Evolutionary conservation across 2,797 vertebrate species (phyloP).

Genomic region (Hipposideros larvatus): DNA sequence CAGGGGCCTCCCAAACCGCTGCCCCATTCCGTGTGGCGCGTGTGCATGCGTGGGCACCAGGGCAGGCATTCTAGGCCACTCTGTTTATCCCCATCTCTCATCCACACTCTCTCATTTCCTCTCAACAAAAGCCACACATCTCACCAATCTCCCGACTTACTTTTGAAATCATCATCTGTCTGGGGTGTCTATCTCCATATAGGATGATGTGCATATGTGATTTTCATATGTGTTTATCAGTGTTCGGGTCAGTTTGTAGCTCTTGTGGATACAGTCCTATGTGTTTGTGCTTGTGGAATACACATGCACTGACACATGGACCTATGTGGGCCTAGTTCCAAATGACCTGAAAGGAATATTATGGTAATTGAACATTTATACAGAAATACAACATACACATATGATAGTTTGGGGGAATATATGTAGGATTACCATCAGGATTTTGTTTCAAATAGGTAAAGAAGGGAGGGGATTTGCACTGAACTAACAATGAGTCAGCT

Average conservation of each 20-base stretch:
- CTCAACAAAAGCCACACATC: background rate
- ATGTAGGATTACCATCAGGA: background rate
- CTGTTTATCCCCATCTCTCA: background rate
- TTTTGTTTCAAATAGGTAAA: background rate
- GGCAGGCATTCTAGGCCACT: background rate
- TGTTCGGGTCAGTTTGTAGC: background rate
- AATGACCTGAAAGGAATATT: constrained; percentile 15
- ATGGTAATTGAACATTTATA: background rate
- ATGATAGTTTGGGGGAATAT: background rate
- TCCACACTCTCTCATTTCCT: background rate
- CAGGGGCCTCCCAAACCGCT: background rate
- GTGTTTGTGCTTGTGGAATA: background rate
- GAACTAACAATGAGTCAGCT: background rate
- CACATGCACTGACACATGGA: background rate
- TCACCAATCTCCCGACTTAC: background rate
- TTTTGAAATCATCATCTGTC: constrained; percentile 1
- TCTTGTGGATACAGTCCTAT: background rate
- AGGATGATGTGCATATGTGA: background rate
- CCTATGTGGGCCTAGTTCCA: background rate
- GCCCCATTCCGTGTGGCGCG: background rate
- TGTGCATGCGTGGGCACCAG: background rate
- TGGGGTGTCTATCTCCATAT: background rate
- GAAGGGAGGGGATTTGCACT: background rate
- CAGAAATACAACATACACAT: background rate
- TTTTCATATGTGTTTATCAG: background rate